Percentiles rank a stretch among this genome's conserved stretches.
phyloP scores from a whole-genome alignment of 1,140 invertebrate genomes.

The Drosophila obscura region DNA sequence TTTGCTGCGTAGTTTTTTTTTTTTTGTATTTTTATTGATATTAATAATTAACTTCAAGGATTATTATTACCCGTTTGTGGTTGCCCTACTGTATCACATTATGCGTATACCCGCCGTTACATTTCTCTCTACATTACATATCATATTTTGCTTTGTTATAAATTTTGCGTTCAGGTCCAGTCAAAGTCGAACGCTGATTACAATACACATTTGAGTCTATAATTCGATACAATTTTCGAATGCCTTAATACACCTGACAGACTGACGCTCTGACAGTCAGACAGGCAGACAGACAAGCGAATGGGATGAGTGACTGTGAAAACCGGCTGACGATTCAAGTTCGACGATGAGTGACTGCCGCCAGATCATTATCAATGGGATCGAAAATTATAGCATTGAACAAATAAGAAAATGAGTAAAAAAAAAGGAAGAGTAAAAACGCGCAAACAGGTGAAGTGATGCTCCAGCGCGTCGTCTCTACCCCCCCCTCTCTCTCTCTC shows the following conservation, averaged over 20 bases:
- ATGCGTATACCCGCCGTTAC: slow-evolving; percentile 5
- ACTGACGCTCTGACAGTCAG: slow-evolving; percentile 5
- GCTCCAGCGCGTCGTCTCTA: slow-evolving; percentile 41
- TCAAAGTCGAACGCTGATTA: slow-evolving; percentile 25
- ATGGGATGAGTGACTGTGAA: neutral
- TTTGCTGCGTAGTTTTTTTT: neutral
- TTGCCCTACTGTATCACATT: neutral
- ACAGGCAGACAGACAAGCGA: neutral
- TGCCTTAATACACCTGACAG: slow-evolving; percentile 57
- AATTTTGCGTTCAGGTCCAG: slow-evolving; percentile 16
- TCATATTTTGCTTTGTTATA: slow-evolving; percentile 18
- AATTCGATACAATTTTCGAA: slow-evolving; percentile 60
- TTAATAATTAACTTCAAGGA: too few species aligned
- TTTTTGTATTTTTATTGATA: neutral
- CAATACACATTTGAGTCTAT: slow-evolving; percentile 32
- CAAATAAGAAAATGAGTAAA: slow-evolving; percentile 38
- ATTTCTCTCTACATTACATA: slow-evolving; percentile 11
- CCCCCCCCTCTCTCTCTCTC: neutral
- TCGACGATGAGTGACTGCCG: slow-evolving; percentile 54
- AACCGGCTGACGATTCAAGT: slow-evolving; percentile 48
- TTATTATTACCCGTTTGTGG: too few species aligned
- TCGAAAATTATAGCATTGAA: slow-evolving; percentile 60
- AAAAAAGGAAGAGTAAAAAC: slow-evolving; percentile 20
- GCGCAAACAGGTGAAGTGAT: slow-evolving; percentile 52
- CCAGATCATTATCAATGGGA: slow-evolving; percentile 60